phyloP scores from a whole-genome alignment of 2,113 vertebrate species.

The Terrapene triunguis region DNA sequence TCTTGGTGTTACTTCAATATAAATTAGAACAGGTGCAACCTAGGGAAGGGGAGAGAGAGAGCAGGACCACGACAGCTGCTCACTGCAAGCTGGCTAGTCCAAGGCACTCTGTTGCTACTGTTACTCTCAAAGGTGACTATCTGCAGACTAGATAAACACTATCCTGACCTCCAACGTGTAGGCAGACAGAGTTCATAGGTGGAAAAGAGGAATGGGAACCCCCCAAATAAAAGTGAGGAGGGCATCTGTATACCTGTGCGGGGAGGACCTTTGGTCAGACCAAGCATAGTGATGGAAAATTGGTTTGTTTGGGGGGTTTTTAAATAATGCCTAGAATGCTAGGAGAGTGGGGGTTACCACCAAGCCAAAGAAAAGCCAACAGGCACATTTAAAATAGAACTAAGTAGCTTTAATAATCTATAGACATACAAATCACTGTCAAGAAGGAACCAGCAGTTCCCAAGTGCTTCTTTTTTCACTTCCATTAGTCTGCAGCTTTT shows the following conservation, averaged over 20 bases:
- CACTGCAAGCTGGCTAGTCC: too few relatives aligned
- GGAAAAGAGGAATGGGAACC: not conserved
- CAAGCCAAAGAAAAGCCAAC: conserved; percentile 45
- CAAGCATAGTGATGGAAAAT: not conserved
- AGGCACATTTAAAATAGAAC: not conserved
- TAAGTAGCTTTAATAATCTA: conserved; percentile 55
- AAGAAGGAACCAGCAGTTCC: conserved; percentile 70
- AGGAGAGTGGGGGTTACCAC: not conserved
- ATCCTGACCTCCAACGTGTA: not conserved
- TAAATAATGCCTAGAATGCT: not conserved
- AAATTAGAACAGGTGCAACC: not conserved
- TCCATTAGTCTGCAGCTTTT: conserved; percentile 73
- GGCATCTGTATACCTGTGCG: not conserved
- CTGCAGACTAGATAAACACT: not conserved
- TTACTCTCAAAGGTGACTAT: not conserved
- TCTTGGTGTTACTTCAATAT: rapidly evolving
- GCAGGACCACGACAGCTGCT: not conserved
- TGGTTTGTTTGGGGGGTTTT: not conserved
- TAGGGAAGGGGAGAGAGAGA: not conserved
- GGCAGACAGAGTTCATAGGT: not conserved
- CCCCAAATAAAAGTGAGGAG: not conserved
- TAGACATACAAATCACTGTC: conserved; percentile 77
- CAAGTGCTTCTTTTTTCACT: conserved; percentile 65
- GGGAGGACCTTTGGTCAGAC: not conserved
- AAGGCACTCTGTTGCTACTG: not conserved